A percentile compares a stretch with the other conserved stretches of the same genome.
Evolutionary conservation across 2,888 invertebrate genomes (phyloP).

Genomic region (Alviniconcha strummeri): DNA sequence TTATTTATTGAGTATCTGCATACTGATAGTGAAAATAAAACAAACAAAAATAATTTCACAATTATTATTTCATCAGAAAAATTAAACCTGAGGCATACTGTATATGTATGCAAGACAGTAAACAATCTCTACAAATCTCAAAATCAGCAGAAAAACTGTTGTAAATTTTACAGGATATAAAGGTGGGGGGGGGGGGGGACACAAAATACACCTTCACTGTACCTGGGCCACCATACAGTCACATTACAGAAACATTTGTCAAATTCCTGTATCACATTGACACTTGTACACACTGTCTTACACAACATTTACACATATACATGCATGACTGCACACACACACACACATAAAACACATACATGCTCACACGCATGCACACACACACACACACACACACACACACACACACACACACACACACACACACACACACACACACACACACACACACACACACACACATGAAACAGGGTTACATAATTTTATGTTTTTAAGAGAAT

Average conservation of each 20-base stretch:
- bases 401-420: slow-evolving; percentile 6
- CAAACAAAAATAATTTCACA: too few relatives aligned
- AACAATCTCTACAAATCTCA: too few relatives aligned
- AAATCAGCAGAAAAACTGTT: too few relatives aligned
- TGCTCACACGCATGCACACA: slow-evolving; percentile 13
- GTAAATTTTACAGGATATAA: neutral
- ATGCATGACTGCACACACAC: neutral
- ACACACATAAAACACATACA: slow-evolving; percentile 18
- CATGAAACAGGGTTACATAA: too few relatives aligned
- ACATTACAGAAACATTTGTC: neutral
- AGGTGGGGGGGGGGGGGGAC: neutral
- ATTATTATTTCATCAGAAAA: too few relatives aligned
- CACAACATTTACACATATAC: too few relatives aligned
- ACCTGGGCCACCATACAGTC: neutral
- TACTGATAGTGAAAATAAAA: too few relatives aligned
- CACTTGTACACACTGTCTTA: neutral
- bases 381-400: slow-evolving; percentile 5
- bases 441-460: slow-evolving; percentile 15
- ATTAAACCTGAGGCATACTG: too few relatives aligned
- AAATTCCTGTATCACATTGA: neutral
- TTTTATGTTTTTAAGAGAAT: too few relatives aligned
- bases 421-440: slow-evolving; percentile 14
- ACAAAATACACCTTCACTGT: too few relatives aligned
- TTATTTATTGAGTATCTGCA: too few relatives aligned
- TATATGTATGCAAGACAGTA: too few relatives aligned